phyloP scores from a whole-genome alignment of 2,113 vertebrate genomes.

The Casuarius casuarius region DNA sequence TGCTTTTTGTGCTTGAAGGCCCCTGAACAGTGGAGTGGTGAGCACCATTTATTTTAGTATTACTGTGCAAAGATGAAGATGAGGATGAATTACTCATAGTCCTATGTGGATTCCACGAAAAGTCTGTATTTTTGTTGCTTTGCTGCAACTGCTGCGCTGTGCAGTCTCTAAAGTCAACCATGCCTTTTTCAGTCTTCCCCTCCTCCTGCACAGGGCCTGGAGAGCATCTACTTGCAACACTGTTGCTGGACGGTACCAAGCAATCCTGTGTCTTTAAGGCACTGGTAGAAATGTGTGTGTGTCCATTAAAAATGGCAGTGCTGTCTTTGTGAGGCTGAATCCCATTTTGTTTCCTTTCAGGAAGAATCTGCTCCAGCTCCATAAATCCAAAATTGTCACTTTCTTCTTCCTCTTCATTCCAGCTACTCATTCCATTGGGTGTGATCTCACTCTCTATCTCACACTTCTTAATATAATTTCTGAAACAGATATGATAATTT shows the following conservation, averaged over 20 bases:
- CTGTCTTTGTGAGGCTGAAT: slow-evolving; percentile 71
- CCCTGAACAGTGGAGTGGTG: slow-evolving; percentile 81
- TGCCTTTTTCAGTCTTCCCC: slow-evolving; percentile 63
- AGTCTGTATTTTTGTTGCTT: slow-evolving; percentile 70
- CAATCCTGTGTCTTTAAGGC: slow-evolving; percentile 92
- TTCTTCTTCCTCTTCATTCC: slow-evolving; percentile 72
- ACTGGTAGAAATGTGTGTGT: slow-evolving; percentile 85
- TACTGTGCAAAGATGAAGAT: slow-evolving; percentile 78
- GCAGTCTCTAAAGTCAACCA: slow-evolving; percentile 76
- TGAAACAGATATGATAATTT: slow-evolving; percentile 68
- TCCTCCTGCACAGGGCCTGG: slow-evolving; percentile 69
- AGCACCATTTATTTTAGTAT: slow-evolving; percentile 88
- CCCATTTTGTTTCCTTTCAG: slow-evolving; percentile 69
- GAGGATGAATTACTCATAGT: slow-evolving; percentile 73
- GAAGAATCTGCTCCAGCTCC: slow-evolving; percentile 70
- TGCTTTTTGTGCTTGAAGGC: slow-evolving; percentile 86
- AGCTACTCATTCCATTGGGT: slow-evolving; percentile 80
- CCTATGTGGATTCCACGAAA: slow-evolving; percentile 70
- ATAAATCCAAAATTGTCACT: slow-evolving; percentile 50
- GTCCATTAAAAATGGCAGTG: slow-evolving; percentile 84
- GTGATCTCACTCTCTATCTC: slow-evolving; percentile 75
- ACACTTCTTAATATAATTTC: slow-evolving; percentile 84
- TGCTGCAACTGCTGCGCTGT: slow-evolving; percentile 66
- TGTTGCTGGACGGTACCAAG: slow-evolving; percentile 65
- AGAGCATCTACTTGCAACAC: slow-evolving; percentile 66